phyloP scores from a whole-genome alignment of 2,888 invertebrate genomes.

The Hesperia comma region DNA sequence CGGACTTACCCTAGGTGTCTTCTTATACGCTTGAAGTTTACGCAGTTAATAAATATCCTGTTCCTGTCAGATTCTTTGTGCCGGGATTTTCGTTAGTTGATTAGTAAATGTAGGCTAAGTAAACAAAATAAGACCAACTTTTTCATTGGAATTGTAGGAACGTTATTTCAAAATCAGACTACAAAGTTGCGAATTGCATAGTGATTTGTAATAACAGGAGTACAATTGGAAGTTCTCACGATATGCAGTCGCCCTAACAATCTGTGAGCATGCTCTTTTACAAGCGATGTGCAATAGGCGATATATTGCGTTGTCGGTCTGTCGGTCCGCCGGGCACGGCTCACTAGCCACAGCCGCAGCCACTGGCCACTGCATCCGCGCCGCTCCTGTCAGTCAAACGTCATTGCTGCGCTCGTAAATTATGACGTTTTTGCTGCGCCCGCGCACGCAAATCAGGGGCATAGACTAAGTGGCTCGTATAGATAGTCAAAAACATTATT shows the following conservation, averaged over 20 bases:
- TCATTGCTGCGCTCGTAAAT: constrained; percentile 61
- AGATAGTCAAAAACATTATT: no score
- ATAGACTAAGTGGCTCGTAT: constrained; percentile 32
- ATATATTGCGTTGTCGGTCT: constrained; percentile 34
- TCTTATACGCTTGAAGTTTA: no score
- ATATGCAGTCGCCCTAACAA: constrained; percentile 14
- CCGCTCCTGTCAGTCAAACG: constrained; percentile 63
- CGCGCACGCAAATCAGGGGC: constrained; percentile 67
- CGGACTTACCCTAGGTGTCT: no score
- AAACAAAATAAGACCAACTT: no score
- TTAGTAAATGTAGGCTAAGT: no score
- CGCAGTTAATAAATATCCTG: no score
- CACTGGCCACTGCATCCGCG: constrained; percentile 35
- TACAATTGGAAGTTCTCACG: background rate
- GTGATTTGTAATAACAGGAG: background rate
- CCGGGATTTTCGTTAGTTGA: no score
- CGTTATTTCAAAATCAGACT: no score
- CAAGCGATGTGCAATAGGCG: constrained; percentile 34
- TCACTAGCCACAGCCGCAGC: constrained; percentile 38
- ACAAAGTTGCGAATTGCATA: background rate
- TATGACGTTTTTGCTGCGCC: constrained; percentile 67
- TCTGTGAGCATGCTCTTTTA: constrained; percentile 23
- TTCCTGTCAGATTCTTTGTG: no score
- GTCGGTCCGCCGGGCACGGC: constrained; percentile 38
- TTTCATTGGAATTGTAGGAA: no score